Evolutionary conservation across 2,888 invertebrate species (phyloP), one percentile per base, ranked within the genome.

Genomic region (Diarsia dahlii): DNA sequence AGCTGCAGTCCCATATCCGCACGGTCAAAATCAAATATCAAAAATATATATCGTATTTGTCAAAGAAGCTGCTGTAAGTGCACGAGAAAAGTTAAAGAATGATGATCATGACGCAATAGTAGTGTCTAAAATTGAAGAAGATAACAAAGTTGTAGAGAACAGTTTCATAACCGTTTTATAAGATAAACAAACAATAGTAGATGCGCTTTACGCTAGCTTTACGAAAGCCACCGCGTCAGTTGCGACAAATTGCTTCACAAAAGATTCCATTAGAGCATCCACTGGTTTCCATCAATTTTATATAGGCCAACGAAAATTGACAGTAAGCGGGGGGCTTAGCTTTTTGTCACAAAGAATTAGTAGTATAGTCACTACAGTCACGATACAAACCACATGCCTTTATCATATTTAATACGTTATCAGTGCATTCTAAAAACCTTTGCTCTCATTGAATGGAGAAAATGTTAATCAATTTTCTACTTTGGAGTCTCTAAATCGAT

Each of bases 121-220:
- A 9, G 12, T 18, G 10, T 1, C 3, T 13, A 8, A 20, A 48
- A 2, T 20, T 56, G 15, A 56, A 1, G 3, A 34, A 63, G 10
- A 81, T 46, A 15, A 64, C 34, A 23, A 34, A 75, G 13, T 46
- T 64, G 13, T 23, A 8, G 10, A 78, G 9, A 58, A 50, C 18
- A 56, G 28, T 80, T 48, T 67, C 80, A 64, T 58, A 80, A 80
- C 28, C 64, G 8, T 80, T 80, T 73, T 71, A 39, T 52, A 50
- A 73, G 68, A 71, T 82, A 84, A 82, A 82, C 75, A 84, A 85
- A 72, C 70, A 82, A 63, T 66, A 76, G 72, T 85, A 76, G 63
- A 73, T 56, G 28, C 70, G 60, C 63, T 82, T 81, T 62, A 76
- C 82, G 81, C 63, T 76, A 54, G 63, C n/a, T 85, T 82, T 67